Base-by-base conservation (phyloP, 2,888 invertebrate species). In the Eupsilia transversa region DNA sequence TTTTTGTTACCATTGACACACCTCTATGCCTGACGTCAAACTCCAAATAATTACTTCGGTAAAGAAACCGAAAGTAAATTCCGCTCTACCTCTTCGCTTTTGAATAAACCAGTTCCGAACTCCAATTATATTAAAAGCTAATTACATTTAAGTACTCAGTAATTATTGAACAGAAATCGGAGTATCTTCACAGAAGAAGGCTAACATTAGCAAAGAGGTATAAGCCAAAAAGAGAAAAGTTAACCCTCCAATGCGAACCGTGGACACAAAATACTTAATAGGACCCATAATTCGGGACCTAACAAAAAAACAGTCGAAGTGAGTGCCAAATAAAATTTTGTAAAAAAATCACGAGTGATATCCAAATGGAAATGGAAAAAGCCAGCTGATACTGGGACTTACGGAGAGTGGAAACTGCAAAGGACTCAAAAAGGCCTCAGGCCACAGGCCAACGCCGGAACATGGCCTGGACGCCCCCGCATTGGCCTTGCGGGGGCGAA, bases 381-480 rank as follows among this genome's bases (percentile, higher is more conserved):
- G 63, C 90, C 93, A 95, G 95, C 94, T 96, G 96, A 96, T 94
- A 93, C 82, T 83, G 82, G 90, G 87, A 91, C 87, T 73, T 87
- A 88, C 83, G 93, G 94, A 92, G 96, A 95, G 93, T 96, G 96
- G 96, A 96, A 96, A 91, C 94, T 96, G 96, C 93, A 89, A 93
- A 93, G 92, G 93, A 89, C 89, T 88, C 90, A 89, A 83, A 88
- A 83, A 82, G 94, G 93, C 82, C 87, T 89, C 76, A 87, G 92
- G 90, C 87, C 90, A 80, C 89, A 87, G 74, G 88, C 89, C 60
- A 86, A 85, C 80, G 87, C 92, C 43, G 95, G 95, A 60, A 96
- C 96, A 96, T 96, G 96, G 96, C 96, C 96, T 35, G 94, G 95
- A 91, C 95, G 96, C 92, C 96, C 96, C 91, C 95, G 94, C 88